Evolutionary conservation across 2,888 invertebrate genomes (phyloP).

Genomic region (Sinopyrophorus schimmeli): DNA sequence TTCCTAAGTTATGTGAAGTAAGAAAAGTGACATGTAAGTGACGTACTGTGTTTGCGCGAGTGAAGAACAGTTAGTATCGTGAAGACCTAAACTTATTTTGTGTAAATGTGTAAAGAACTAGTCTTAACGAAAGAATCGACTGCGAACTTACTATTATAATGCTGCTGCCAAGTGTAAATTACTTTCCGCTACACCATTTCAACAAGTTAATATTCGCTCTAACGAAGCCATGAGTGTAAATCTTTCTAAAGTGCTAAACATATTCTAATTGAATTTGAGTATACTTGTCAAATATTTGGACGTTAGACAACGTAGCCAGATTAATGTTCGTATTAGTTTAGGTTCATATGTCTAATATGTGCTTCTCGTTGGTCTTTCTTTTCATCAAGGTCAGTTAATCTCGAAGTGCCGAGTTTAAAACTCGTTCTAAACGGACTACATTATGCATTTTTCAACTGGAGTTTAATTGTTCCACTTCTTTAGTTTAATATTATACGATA

Average conservation of each 20-base stretch:
- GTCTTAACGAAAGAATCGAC: constrained; percentile 40
- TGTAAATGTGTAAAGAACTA: constrained; percentile 48
- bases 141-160: constrained; percentile 39
- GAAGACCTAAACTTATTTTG: constrained; percentile 31
- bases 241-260: constrained; percentile 36
- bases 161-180: constrained; percentile 43
- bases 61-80: constrained; percentile 30
- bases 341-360: constrained; percentile 47
- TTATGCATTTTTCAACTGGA: constrained; percentile 31
- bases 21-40: constrained; percentile 19
- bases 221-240: constrained; percentile 34
- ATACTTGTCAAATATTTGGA: constrained; percentile 49
- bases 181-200: constrained; percentile 30
- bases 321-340: constrained; percentile 48
- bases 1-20: constrained; percentile 51
- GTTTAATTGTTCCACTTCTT: constrained; percentile 34
- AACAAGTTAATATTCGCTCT: constrained; percentile 34
- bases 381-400: constrained; percentile 40
- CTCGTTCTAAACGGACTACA: constrained; percentile 35
- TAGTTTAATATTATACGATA: constrained; percentile 34
- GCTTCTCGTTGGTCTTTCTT: constrained; percentile 41
- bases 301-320: constrained; percentile 47
- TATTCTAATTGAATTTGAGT: constrained; percentile 44
- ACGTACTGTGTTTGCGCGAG: constrained; percentile 36
- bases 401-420: constrained; percentile 37